Evolutionary conservation across 2,888 invertebrate genomes (phyloP).

Genomic region (Hydriomena furcata): DNA sequence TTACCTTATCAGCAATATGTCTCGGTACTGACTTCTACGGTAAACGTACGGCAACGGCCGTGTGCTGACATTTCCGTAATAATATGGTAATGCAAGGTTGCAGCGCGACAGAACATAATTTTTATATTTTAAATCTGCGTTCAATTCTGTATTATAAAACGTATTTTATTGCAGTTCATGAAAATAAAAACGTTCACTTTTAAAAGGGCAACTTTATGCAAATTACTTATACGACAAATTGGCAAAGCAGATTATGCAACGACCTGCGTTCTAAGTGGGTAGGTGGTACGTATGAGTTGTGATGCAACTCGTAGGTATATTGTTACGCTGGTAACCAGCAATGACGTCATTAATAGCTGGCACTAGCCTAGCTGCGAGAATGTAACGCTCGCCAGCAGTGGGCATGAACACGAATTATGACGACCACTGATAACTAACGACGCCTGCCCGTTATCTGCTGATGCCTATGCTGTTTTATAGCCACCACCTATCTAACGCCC

Average conservation of each 20-base stretch:
- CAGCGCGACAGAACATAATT: slow-evolving; percentile 12
- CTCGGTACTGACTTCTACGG: slow-evolving; percentile 39
- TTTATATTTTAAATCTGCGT: slow-evolving; percentile 27
- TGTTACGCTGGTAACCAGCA: slow-evolving; percentile 37
- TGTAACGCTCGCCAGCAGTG: slow-evolving; percentile 25
- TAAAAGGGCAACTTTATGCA: slow-evolving; percentile 13
- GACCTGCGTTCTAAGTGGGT: slow-evolving; percentile 32
- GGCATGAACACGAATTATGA: slow-evolving; percentile 35
- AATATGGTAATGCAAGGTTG: slow-evolving; percentile 26
- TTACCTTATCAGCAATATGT: slow-evolving; percentile 45
- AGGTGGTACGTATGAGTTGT: slow-evolving; percentile 37
- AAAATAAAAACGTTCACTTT: slow-evolving; percentile 28
- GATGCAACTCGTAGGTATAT: slow-evolving; percentile 41
- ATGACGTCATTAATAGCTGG: slow-evolving; percentile 41
- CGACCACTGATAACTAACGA: slow-evolving; percentile 38
- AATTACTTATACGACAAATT: slow-evolving; percentile 26
- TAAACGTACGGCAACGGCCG: slow-evolving; percentile 25
- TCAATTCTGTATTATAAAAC: slow-evolving; percentile 27
- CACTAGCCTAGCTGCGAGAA: slow-evolving; percentile 29
- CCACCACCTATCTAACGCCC: slow-evolving; percentile 29
- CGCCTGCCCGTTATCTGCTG: slow-evolving; percentile 42
- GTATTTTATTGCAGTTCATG: slow-evolving; percentile 18
- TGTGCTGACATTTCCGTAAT: slow-evolving; percentile 42
- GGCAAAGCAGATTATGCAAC: slow-evolving; percentile 36
- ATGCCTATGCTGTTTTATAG: slow-evolving; percentile 43